Conservation (phyloP, 2,113 vertebrate genomes). For the Thalassoma bifasciatum region DNA sequence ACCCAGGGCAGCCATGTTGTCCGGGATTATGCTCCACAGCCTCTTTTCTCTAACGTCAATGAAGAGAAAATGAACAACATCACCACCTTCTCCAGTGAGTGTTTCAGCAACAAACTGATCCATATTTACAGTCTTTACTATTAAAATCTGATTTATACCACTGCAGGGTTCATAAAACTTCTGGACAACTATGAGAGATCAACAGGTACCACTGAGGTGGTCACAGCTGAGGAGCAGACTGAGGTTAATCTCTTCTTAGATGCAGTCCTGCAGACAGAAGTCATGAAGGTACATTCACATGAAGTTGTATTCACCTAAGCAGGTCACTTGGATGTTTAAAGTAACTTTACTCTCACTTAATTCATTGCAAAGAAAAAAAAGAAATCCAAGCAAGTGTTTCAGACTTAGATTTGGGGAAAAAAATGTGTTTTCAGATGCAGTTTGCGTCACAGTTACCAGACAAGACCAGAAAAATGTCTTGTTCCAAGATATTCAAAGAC, state of each 20-base stretch:
- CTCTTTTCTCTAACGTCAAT: conserved; percentile 83
- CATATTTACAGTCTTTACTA: not conserved
- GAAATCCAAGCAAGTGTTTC: too few species aligned
- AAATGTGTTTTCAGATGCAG: too few species aligned
- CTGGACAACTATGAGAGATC: conserved; percentile 87
- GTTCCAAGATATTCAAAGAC: too few species aligned
- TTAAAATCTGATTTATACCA: not conserved
- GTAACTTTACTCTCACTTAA: too few species aligned
- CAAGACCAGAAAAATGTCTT: too few species aligned
- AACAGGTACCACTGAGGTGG: conserved; percentile 80
- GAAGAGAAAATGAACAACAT: conserved; percentile 78
- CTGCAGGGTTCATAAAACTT: conserved; percentile 82
- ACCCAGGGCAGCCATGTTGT: conserved; percentile 73
- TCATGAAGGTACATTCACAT: conserved; percentile 85
- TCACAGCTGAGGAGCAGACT: conserved; percentile 81
- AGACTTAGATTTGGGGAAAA: too few species aligned
- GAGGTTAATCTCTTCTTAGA: conserved; percentile 86
- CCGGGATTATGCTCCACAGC: conserved; percentile 76
- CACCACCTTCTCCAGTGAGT: conserved; percentile 84
- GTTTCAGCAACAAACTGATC: not conserved
- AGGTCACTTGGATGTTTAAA: not conserved
- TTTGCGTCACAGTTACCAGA: too few species aligned
- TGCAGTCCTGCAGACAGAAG: conserved; percentile 84
- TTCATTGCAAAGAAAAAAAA: too few species aligned
- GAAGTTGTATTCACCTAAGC: conserved; percentile 7